phyloP scores from a whole-genome alignment of 2,113 vertebrate species.

The Pseudopipra pipra region DNA sequence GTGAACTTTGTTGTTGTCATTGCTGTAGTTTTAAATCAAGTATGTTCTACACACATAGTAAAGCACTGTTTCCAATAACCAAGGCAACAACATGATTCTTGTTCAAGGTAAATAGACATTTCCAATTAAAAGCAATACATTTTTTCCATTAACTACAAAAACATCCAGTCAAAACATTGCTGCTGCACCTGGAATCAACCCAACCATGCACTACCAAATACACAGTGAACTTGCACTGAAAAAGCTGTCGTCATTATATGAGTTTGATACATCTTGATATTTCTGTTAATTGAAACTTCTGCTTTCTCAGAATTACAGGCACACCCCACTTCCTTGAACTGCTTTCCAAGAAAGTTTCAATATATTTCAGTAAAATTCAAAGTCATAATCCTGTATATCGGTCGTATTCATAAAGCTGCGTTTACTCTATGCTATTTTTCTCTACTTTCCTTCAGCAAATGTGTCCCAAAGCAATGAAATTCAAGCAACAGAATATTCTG shows the following conservation, averaged over 20 bases:
- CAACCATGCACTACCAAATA: rapidly evolving
- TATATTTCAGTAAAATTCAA: neutral
- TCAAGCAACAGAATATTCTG: rapidly evolving
- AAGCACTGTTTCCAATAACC: neutral
- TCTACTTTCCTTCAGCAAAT: neutral
- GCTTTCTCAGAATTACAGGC: neutral
- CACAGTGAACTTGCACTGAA: neutral
- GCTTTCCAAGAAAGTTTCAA: neutral
- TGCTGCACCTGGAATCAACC: neutral
- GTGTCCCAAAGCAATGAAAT: neutral
- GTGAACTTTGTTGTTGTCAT: neutral
- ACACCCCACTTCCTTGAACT: neutral
- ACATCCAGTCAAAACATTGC: neutral
- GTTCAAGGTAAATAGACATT: neutral
- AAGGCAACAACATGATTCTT: neutral
- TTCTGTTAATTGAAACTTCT: neutral
- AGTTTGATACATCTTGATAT: neutral
- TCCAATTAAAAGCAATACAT: neutral
- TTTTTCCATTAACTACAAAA: neutral
- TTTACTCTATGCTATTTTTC: neutral
- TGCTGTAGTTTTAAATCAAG: neutral
- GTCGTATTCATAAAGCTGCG: neutral
- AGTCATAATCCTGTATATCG: neutral
- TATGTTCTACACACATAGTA: neutral
- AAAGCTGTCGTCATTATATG: neutral